phyloP scores from a whole-genome alignment of 2,888 invertebrate genomes.

The Diadegma fenestrale region DNA sequence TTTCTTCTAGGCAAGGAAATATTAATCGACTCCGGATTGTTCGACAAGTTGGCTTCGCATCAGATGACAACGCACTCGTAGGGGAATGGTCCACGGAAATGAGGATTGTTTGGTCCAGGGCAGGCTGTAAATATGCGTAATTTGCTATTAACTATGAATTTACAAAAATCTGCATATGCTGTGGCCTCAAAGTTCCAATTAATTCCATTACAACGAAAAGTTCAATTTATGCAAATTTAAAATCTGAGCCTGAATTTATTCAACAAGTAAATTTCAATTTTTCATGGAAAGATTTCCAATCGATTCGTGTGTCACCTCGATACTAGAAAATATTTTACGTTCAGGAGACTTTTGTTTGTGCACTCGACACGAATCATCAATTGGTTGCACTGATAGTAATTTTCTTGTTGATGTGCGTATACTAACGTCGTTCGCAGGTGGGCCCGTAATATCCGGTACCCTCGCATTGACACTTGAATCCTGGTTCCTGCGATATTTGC shows the following conservation, averaged over 20 bases:
- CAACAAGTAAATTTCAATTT: neutral
- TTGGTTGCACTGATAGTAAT: neutral
- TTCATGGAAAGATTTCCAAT: too few species aligned
- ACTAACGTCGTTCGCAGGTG: slow-evolving; percentile 89
- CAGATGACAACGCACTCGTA: slow-evolving; percentile 90
- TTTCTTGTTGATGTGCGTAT: slow-evolving; percentile 18
- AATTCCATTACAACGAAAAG: neutral
- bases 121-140: slow-evolving; percentile 87
- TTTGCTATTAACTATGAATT: neutral
- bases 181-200: neutral
- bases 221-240: neutral
- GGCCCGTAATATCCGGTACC: slow-evolving; percentile 91
- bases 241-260: too few species aligned
- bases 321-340: neutral
- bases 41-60: slow-evolving; percentile 76
- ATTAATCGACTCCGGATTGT: slow-evolving; percentile 32
- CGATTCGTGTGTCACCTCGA: neutral
- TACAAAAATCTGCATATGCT: neutral
- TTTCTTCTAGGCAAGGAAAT: slow-evolving; percentile 38
- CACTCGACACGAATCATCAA: neutral
- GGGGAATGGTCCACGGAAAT: slow-evolving; percentile 87
- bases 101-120: slow-evolving; percentile 84
- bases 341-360: neutral
- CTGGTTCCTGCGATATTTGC: slow-evolving; percentile 88
- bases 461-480: slow-evolving; percentile 90